These are phyloP conservation scores for Druon quercuslanigerum DNA, from an alignment of 1,140 invertebrate species.

Conservation along the genomic window DNA sequence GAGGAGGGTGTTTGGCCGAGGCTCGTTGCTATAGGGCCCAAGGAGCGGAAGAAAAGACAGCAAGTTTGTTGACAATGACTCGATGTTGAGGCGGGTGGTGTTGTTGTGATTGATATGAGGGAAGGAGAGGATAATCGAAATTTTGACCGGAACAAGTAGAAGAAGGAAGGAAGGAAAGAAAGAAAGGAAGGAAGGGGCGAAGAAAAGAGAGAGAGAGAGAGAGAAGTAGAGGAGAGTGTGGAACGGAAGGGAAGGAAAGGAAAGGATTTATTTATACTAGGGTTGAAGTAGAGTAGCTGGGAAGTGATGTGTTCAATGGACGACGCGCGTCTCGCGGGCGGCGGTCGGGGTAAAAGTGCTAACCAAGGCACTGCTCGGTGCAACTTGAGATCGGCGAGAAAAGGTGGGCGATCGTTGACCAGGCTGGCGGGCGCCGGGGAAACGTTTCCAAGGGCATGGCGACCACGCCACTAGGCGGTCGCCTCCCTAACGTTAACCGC, in stretches of 20 bases:
- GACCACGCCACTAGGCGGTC: slow-evolving; percentile 75
- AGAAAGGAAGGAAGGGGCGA: slow-evolving; percentile 25
- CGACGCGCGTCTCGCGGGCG: slow-evolving; percentile 72
- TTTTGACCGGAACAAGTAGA: neutral
- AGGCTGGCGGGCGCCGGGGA: slow-evolving; percentile 74
- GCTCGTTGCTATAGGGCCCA: neutral
- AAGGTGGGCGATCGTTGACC: slow-evolving; percentile 69
- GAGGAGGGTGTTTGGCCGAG: too few relatives aligned
- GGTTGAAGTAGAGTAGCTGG: slow-evolving; percentile 45
- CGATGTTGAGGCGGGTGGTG: slow-evolving; percentile 36
- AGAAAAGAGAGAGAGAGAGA: slow-evolving; percentile 2
- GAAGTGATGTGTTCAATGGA: slow-evolving; percentile 74
- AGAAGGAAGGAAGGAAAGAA: slow-evolving; percentile 22
- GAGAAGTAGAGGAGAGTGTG: neutral
- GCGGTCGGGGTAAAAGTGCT: slow-evolving; percentile 65
- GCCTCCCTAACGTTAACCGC: slow-evolving; percentile 73
- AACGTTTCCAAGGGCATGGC: slow-evolving; percentile 75
- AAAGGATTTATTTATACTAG: slow-evolving; percentile 32
- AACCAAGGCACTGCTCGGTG: slow-evolving; percentile 55
- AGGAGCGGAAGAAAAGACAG: slow-evolving; percentile 8
- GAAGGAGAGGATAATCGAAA: neutral
- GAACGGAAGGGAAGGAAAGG: slow-evolving; percentile 8
- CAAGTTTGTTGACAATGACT: slow-evolving; percentile 38
- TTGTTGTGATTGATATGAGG: neutral
- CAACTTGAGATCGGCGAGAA: slow-evolving; percentile 62